Conservation (phyloP, 1,140 invertebrate species). For the Ctenoplectra terminalis region DNA sequence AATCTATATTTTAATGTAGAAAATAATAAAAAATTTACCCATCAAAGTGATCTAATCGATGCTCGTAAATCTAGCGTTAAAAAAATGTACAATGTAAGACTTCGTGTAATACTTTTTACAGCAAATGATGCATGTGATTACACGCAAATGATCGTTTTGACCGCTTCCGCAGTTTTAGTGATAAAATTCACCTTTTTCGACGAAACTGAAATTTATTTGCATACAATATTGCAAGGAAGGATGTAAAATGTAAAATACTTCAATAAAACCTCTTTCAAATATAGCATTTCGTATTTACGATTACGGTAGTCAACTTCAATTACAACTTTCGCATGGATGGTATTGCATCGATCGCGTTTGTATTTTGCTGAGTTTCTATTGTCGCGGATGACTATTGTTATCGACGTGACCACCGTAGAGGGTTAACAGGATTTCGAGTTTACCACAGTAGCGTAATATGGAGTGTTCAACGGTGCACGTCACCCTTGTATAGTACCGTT, state of each 20-base stretch:
- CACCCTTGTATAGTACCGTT: not conserved
- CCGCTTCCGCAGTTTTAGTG: too few species aligned
- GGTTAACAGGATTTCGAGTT: conserved; percentile 21
- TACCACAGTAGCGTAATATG: conserved; percentile 7
- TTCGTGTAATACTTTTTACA: too few species aligned
- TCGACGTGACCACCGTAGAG: conserved; percentile 26
- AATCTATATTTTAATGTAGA: too few species aligned
- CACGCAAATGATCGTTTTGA: too few species aligned
- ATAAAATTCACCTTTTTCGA: too few species aligned
- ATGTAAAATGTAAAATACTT: not conserved
- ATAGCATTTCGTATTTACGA: not conserved
- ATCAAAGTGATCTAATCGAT: too few species aligned
- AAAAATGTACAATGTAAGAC: too few species aligned
- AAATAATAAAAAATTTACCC: too few species aligned
- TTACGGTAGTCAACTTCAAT: conserved; percentile 7
- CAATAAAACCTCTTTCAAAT: not conserved
- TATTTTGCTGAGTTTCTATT: conserved; percentile 26
- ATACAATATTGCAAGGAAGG: too few species aligned
- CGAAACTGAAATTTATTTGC: too few species aligned
- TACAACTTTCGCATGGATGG: not conserved
- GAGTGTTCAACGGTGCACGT: conserved; percentile 11
- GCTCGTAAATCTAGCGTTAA: too few species aligned
- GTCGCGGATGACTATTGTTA: conserved; percentile 23
- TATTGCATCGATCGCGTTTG: not conserved
- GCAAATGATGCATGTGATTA: too few species aligned